Evolutionary conservation across 35 echinoderm and acorn worm species (phyloP).

Genomic region (Apostichopus parvimensis): DNA sequence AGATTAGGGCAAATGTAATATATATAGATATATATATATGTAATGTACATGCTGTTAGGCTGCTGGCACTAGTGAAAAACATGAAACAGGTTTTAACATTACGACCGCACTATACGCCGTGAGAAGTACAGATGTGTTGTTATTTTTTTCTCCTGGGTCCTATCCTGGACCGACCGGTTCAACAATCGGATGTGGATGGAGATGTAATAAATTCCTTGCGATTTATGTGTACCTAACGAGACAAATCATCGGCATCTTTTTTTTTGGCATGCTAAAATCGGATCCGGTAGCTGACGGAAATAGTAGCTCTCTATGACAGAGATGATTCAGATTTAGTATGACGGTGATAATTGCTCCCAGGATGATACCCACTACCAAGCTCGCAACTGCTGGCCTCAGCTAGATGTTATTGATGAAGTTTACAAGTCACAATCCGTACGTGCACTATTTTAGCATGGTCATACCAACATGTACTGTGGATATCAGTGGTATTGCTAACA

Average conservation of each 20-base stretch:
- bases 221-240: neutral
- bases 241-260: neutral
- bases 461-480: neutral
- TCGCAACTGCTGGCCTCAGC: neutral
- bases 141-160: too few species aligned
- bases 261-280: conserved; percentile 32
- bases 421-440: neutral
- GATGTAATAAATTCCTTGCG: neutral
- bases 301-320: neutral
- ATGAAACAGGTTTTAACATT: too few species aligned
- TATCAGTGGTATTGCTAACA: too few species aligned
- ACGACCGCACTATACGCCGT: too few species aligned
- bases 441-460: neutral
- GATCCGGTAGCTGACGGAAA: conserved; percentile 1
- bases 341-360: conserved; percentile 39
- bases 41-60: too few species aligned
- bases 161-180: too few species aligned
- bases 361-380: neutral
- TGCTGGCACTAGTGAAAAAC: too few species aligned
- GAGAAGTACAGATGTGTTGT: too few species aligned
- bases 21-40: too few species aligned
- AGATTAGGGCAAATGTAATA: neutral
- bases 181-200: too few species aligned
- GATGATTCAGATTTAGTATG: conserved; percentile 18
- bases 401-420: neutral